Evolutionary conservation across 2,797 vertebrate genomes (phyloP).

Genomic region (Danio albolineatus): DNA sequence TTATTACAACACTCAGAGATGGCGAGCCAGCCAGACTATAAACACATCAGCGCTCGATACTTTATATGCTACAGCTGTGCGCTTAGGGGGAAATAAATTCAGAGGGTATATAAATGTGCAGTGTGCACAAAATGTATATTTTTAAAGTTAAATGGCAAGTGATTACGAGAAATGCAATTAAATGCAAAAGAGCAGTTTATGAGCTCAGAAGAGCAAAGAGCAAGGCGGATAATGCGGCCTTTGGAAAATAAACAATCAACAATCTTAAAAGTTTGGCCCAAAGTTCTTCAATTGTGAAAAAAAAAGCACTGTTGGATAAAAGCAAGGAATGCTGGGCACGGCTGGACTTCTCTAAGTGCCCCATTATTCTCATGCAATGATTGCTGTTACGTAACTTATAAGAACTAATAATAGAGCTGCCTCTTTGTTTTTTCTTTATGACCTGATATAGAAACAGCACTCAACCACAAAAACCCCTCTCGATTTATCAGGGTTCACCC

Average conservation of each 20-base stretch:
- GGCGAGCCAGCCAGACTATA: conserved; percentile 26
- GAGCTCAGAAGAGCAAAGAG: neutral
- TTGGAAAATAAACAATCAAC: conserved; percentile 37
- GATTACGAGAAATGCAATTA: neutral
- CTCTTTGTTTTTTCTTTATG: conserved; percentile 36
- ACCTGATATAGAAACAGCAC: conserved; percentile 36
- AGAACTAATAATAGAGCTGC: conserved; percentile 50
- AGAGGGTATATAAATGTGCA: neutral
- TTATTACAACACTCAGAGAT: conserved; percentile 31
- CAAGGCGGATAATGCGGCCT: neutral
- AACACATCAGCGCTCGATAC: conserved; percentile 46
- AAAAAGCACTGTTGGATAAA: conserved; percentile 14
- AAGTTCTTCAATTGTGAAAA: conserved; percentile 4
- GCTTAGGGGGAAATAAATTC: neutral
- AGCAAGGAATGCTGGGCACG: conserved; percentile 31
- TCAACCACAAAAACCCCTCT: conserved; percentile 16
- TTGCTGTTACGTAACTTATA: conserved; percentile 37
- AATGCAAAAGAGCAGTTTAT: neutral
- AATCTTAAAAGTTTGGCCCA: conserved; percentile 24
- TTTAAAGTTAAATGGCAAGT: conserved; percentile 5
- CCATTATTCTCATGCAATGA: conserved; percentile 40
- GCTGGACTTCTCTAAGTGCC: conserved; percentile 26
- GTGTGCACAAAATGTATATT: neutral
- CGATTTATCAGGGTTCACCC: conserved; percentile 21
- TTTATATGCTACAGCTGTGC: conserved; percentile 42